Evolutionary conservation across 64 coral and sea anemone species (phyloP).

Genomic region (Porites lutea): DNA sequence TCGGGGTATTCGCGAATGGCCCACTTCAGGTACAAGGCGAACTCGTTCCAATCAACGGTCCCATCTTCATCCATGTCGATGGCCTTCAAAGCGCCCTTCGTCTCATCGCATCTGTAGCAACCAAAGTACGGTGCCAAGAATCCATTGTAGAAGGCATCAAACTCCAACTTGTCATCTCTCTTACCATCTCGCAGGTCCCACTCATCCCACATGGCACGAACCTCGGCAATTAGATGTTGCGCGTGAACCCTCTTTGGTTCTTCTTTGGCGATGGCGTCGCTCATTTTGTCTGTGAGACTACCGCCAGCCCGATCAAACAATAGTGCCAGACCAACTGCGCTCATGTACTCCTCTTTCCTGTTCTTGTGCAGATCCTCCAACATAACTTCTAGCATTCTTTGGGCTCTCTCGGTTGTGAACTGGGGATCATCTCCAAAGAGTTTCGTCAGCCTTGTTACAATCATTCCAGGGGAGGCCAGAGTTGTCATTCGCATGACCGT

Average conservation of each 20-base stretch:
- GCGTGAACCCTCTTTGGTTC: conserved; percentile 29
- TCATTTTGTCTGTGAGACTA: conserved; percentile 59
- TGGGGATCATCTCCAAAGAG: conserved; percentile 78
- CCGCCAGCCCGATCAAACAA: conserved; percentile 84
- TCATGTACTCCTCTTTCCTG: conserved; percentile 87
- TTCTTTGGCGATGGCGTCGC: conserved; percentile 35
- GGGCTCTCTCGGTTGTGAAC: conserved; percentile 67
- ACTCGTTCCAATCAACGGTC: conserved; percentile 81
- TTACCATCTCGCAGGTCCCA: conserved; percentile 61
- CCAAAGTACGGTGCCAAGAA: conserved; percentile 72
- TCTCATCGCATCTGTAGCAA: conserved; percentile 75
- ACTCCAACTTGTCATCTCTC: conserved; percentile 45
- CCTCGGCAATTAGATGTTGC: conserved; percentile 50
- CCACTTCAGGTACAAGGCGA: conserved; percentile 70
- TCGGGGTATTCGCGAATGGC: conserved; percentile 65
- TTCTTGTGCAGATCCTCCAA: conserved; percentile 80
- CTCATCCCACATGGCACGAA: conserved; percentile 77
- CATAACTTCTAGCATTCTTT: conserved; percentile 76
- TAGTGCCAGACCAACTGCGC: conserved; percentile 56
- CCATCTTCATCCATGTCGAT: conserved; percentile 84
- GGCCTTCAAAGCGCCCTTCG: conserved; percentile 52
- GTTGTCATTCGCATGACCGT: conserved; percentile 83
- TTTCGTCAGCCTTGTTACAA: conserved; percentile 42
- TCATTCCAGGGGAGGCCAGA: conserved; percentile 67
- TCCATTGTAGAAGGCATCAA: conserved; percentile 74